phyloP scores from a whole-genome alignment of 2,113 vertebrate genomes.

The Leptodactylus fuscus region DNA sequence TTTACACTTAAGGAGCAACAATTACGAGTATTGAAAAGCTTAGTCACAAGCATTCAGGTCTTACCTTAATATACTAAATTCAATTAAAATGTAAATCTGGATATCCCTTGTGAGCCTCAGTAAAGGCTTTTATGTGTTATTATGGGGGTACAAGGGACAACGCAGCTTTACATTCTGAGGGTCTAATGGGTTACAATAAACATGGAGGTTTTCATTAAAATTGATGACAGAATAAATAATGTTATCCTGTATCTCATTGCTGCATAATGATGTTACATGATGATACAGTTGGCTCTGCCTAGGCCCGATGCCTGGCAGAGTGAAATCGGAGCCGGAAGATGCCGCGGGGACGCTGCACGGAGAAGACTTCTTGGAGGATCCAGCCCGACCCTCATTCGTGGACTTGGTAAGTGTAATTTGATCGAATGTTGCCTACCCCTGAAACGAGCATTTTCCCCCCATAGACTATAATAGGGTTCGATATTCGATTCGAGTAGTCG shows the following conservation, averaged over 20 bases:
- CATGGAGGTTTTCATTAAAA: background rate
- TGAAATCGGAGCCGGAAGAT: too few species aligned
- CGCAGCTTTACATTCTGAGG: background rate
- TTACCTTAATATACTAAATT: slow-evolving; percentile 48
- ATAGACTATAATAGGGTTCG: too few species aligned
- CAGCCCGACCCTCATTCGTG: too few species aligned
- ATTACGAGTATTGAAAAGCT: slow-evolving; percentile 56
- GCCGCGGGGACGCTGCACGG: too few species aligned
- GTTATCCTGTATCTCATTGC: background rate
- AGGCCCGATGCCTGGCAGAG: too few species aligned
- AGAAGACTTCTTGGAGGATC: too few species aligned
- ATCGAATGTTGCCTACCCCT: too few species aligned
- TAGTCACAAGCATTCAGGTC: slow-evolving; percentile 54
- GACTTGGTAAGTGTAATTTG: too few species aligned
- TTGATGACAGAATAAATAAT: background rate
- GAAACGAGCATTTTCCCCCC: too few species aligned
- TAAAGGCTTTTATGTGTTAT: slow-evolving; percentile 30
- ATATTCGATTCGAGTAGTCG: too few species aligned
- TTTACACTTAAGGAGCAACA: slow-evolving; percentile 51
- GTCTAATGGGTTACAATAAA: slow-evolving; percentile 11
- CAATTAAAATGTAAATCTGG: slow-evolving; percentile 49
- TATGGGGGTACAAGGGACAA: background rate
- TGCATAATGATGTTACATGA: background rate
- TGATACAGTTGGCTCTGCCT: too few species aligned
- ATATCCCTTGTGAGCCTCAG: background rate